A percentile compares a stretch with the other conserved stretches of the same genome.
These are phyloP conservation scores for Synanthedon myopaeformis DNA, from an alignment of 2,888 invertebrate species.

Conservation along the genomic window DNA sequence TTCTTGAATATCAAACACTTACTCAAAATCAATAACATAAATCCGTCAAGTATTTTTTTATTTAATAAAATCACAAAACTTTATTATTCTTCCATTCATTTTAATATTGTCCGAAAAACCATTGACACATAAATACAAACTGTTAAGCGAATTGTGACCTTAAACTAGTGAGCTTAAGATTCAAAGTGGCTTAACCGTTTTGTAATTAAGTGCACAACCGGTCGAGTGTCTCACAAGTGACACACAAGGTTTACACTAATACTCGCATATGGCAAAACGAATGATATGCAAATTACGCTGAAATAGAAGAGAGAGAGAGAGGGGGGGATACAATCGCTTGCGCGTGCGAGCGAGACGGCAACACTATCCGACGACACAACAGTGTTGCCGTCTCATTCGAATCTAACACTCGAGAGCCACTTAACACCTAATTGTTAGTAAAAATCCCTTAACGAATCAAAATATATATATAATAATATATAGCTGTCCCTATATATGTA, in stretches of 20 bases:
- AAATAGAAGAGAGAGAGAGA: background rate
- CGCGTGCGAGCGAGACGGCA: background rate
- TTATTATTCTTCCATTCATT: too few relatives aligned
- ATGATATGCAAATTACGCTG: constrained; percentile 43
- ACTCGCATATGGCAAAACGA: constrained; percentile 67
- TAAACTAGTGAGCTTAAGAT: background rate
- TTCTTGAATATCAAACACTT: too few relatives aligned
- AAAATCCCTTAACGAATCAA: constrained; percentile 68
- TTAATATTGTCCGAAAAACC: background rate
- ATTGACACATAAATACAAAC: background rate
- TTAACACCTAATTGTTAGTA: constrained; percentile 65
- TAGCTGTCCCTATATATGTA: constrained; percentile 58
- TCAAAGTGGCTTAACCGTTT: background rate
- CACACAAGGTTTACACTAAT: constrained; percentile 44
- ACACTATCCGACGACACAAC: too few relatives aligned
- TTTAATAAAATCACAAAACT: too few relatives aligned
- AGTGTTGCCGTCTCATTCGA: background rate
- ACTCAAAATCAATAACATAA: too few relatives aligned
- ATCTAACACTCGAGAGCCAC: constrained; percentile 36
- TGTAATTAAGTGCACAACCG: background rate
- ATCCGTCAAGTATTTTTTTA: too few relatives aligned
- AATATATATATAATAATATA: constrained; percentile 46
- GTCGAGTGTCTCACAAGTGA: constrained; percentile 1
- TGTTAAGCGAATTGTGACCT: background rate
- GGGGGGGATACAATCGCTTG: background rate